Conservation (phyloP, 2,113 vertebrate species). For the Hydrochoerus hydrochaeris region DNA sequence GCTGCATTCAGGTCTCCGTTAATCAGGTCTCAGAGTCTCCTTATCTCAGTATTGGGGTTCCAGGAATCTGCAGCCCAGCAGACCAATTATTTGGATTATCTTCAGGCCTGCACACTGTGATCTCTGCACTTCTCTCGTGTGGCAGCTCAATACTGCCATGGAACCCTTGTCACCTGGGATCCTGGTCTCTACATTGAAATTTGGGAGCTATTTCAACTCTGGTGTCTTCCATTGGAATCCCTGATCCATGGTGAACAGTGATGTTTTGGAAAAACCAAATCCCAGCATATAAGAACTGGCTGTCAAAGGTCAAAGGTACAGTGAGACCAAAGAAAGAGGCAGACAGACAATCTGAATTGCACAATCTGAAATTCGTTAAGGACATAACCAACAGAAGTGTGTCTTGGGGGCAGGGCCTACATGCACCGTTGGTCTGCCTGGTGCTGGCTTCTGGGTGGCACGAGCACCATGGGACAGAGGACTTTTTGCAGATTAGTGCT, state of each 20-base stretch:
- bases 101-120: neutral
- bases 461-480: neutral
- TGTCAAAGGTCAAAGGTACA: neutral
- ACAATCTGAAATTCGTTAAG: neutral
- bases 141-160: neutral
- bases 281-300: neutral
- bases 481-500: neutral
- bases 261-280: neutral
- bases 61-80: neutral
- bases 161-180: neutral
- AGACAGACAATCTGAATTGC: neutral
- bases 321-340: neutral
- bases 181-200: neutral
- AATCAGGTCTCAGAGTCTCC: neutral
- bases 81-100: neutral
- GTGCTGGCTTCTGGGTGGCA: neutral
- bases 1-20: neutral
- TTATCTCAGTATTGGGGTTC: neutral
- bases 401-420: neutral
- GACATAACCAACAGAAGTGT: neutral
- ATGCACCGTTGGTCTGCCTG: neutral
- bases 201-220: neutral
- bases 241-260: neutral
- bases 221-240: neutral
- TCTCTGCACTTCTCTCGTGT: no score